Evolutionary conservation across 2,113 vertebrate genomes (phyloP), one percentile per base, ranked within the genome.

Genomic region (Leptobrachium ailaonicum): DNA sequence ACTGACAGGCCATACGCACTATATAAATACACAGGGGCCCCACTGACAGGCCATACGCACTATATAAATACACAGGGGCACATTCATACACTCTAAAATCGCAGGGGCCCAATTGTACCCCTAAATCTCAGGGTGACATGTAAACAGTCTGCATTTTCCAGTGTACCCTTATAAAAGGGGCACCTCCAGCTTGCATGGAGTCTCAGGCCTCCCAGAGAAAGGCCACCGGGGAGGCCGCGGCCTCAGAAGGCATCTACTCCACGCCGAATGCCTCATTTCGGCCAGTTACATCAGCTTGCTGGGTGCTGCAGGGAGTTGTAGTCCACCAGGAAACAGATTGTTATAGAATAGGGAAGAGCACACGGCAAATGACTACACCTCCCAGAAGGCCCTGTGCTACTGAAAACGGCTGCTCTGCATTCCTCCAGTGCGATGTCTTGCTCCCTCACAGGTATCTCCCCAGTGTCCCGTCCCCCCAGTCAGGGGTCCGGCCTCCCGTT

Each of bases 231-330:
- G 10, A 60, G 11, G 56, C 56, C 9, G 2, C 13, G 11, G 13
- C 11, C 13, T 4, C 56, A 60, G 20, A 32, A 32, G 13, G 13
- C 56, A 8, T 12, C 1, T 3, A 64, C 5, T 3, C 13, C 6
- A 66, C 6, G 32, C 12, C 1, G 7, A 5, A 32, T 54, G 8
- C 2, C 50, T 4, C 71, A 60, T 7, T 73, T 3, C 63, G 5
- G 6, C 14, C 1, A 10, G 78, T 80, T 80, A 69, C 78, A 80
- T 80, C 78, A 80, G 71, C 78, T 53, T 13, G 2, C 10, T 3
- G 5, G 7, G n/a, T 5, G 2, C 13, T 58, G n/a, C 47, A 60
- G 78, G 78, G 71, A 68, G 20, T 20, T 80, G 78, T 80, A 80
- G 78, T 80, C 32, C n/a, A 45, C 6, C 5, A 1, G 3, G 20